These are phyloP conservation scores for Ptycholaimellus sp. DNA, from an alignment of 2,888 invertebrate species.

Conservation along the genomic window DNA sequence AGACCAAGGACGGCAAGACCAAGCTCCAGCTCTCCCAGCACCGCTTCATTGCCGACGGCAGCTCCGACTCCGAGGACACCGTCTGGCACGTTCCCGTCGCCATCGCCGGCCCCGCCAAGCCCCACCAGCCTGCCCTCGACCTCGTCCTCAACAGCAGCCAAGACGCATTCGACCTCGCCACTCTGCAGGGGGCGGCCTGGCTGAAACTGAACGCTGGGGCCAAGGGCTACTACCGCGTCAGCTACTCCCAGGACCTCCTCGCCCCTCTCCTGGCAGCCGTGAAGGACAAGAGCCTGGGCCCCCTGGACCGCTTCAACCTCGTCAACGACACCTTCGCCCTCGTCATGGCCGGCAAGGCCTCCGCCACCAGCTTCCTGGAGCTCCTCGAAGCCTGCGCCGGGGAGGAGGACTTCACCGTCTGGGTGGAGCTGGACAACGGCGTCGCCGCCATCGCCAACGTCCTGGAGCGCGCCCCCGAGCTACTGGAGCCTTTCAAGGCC, in stretches of 20 bases:
- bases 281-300: slow-evolving; percentile 49
- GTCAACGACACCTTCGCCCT: slow-evolving; percentile 75
- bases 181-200: slow-evolving; percentile 50
- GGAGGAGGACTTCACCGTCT: slow-evolving; percentile 75
- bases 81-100: slow-evolving; percentile 72
- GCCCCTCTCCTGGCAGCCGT: slow-evolving; percentile 50
- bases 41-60: slow-evolving; percentile 57
- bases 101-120: slow-evolving; percentile 48
- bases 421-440: slow-evolving; percentile 46
- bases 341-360: slow-evolving; percentile 55
- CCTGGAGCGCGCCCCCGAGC: slow-evolving; percentile 8
- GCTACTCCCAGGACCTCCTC: slow-evolving; percentile 10
- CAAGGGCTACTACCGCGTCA: slow-evolving; percentile 69
- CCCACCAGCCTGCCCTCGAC: slow-evolving; percentile 36
- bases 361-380: slow-evolving; percentile 52
- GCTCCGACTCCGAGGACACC: slow-evolving; percentile 34
- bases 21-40: slow-evolving; percentile 53
- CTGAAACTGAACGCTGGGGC: slow-evolving; percentile 66
- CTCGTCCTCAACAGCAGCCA: slow-evolving; percentile 41
- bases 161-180: slow-evolving; percentile 45
- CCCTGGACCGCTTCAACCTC: slow-evolving; percentile 63
- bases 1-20: slow-evolving; percentile 8
- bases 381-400: slow-evolving; percentile 53
- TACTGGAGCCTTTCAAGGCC: slow-evolving; percentile 11
- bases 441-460: slow-evolving; percentile 9